Percentiles rank a stretch among this genome's conserved stretches.
phyloP scores from a whole-genome alignment of 2,888 invertebrate genomes.

The Eupithecia exiguata region DNA sequence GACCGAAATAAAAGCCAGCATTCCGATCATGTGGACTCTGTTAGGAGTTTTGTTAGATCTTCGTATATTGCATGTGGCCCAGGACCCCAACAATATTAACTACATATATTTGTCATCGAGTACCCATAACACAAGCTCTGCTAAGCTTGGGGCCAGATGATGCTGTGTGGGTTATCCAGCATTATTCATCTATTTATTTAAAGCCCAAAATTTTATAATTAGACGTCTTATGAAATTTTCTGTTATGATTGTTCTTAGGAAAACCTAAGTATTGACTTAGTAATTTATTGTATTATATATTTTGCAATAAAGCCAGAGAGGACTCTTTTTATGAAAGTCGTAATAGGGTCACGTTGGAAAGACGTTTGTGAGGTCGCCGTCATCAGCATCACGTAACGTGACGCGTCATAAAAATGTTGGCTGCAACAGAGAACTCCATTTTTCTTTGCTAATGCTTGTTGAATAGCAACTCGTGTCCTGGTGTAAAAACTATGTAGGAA shows the following conservation, averaged over 20 bases:
- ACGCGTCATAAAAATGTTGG: neutral
- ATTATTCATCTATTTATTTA: too few relatives aligned
- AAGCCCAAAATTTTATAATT: neutral
- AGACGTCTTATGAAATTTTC: too few relatives aligned
- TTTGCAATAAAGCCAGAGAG: neutral
- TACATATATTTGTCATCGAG: too few relatives aligned
- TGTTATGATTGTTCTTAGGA: neutral
- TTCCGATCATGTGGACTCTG: too few relatives aligned
- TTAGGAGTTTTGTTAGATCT: too few relatives aligned
- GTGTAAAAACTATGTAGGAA: neutral
- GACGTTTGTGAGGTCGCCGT: neutral
- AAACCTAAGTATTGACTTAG: neutral
- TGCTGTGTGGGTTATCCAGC: too few relatives aligned
- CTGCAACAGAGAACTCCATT: neutral
- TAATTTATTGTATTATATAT: neutral
- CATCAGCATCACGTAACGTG: neutral
- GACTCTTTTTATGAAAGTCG: neutral
- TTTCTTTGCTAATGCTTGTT: neutral
- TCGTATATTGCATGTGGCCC: too few relatives aligned
- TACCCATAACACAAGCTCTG: too few relatives aligned
- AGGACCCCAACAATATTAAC: too few relatives aligned
- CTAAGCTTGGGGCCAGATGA: too few relatives aligned
- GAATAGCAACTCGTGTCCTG: neutral
- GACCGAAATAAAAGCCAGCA: too few relatives aligned
- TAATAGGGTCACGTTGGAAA: slow-evolving; percentile 4